These are phyloP conservation scores for Saccostrea cuccullata DNA, from an alignment of 1,140 invertebrate genomes.

Conservation along the genomic window DNA sequence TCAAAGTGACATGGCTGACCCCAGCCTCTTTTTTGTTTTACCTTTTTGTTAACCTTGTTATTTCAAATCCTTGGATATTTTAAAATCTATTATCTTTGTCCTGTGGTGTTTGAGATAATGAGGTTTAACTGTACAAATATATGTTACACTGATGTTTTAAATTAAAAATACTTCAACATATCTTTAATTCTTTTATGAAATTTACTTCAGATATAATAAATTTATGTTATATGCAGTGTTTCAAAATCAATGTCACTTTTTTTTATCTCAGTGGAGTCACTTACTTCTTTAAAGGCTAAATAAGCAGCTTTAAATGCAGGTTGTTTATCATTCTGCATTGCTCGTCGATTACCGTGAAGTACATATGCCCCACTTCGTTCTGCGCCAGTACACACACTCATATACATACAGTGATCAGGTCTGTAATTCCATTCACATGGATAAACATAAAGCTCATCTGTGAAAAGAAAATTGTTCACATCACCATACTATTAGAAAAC, in stretches of 20 bases:
- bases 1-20: too few relatives aligned
- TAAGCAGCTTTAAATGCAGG: conserved; percentile 90
- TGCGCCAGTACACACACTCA: conserved; percentile 88
- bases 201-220: too few relatives aligned
- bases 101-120: too few relatives aligned
- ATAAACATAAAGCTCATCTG: conserved; percentile 89
- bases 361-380: conserved; percentile 88
- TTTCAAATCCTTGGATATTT: too few relatives aligned
- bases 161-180: background rate
- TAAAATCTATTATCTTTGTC: background rate
- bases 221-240: too few relatives aligned
- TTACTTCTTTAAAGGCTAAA: conserved; percentile 84
- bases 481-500: background rate
- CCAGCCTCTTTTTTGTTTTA: too few relatives aligned
- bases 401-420: conserved; percentile 96
- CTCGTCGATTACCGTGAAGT: conserved; percentile 92
- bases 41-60: background rate
- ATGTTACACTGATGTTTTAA: background rate
- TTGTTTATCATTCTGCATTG: conserved; percentile 92
- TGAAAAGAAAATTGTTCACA: conserved; percentile 62
- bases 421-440: conserved; percentile 94
- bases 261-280: background rate
- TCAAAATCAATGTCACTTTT: too few relatives aligned
- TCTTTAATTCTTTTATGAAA: too few relatives aligned
- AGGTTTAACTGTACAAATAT: background rate